A percentile compares a stretch with the other conserved stretches of the same genome.
Conservation (phyloP, 2,888 invertebrate genomes). For the Agonopterix arenella region DNA sequence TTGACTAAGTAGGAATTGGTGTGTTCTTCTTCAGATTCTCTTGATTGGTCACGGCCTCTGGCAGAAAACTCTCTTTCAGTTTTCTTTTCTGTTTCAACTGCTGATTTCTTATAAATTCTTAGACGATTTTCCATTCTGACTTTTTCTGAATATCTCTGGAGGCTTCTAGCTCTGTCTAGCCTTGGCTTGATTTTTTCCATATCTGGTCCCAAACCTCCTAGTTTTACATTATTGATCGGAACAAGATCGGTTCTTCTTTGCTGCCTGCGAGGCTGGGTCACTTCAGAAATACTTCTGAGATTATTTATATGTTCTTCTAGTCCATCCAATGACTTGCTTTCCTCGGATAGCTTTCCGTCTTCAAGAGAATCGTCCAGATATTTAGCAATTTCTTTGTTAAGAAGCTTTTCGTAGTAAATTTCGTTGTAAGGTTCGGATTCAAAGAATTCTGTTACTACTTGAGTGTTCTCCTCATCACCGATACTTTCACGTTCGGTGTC, state of each 20-base stretch:
- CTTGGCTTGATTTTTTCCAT: conserved; percentile 59
- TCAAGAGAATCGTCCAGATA: conserved; percentile 38
- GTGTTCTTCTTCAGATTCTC: neutral
- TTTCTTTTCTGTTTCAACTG: conserved; percentile 37
- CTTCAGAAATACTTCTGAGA: conserved; percentile 56
- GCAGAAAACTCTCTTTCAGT: conserved; percentile 25
- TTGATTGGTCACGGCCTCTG: conserved; percentile 18
- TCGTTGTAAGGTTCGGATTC: conserved; percentile 66
- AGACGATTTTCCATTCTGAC: conserved; percentile 65
- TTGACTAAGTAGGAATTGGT: conserved; percentile 51
- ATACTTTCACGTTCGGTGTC: conserved; percentile 64
- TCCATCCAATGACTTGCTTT: conserved; percentile 23
- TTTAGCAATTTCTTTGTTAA: conserved; percentile 35
- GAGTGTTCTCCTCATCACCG: conserved; percentile 32
- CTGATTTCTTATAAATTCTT: conserved; percentile 55
- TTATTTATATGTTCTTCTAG: conserved; percentile 29
- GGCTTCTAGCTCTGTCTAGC: conserved; percentile 61
- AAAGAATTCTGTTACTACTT: conserved; percentile 38
- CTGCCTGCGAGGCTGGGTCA: conserved; percentile 41
- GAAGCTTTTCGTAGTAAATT: conserved; percentile 56
- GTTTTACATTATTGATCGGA: conserved; percentile 40
- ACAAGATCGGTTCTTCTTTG: conserved; percentile 37
- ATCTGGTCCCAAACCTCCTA: conserved; percentile 65
- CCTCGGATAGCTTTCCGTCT: neutral
- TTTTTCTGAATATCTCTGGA: conserved; percentile 68